A percentile compares a stretch with the other conserved stretches of the same genome.
These are phyloP conservation scores for Cryptus viduatorius DNA, from an alignment of 2,888 invertebrate genomes.

Conservation along the genomic window DNA sequence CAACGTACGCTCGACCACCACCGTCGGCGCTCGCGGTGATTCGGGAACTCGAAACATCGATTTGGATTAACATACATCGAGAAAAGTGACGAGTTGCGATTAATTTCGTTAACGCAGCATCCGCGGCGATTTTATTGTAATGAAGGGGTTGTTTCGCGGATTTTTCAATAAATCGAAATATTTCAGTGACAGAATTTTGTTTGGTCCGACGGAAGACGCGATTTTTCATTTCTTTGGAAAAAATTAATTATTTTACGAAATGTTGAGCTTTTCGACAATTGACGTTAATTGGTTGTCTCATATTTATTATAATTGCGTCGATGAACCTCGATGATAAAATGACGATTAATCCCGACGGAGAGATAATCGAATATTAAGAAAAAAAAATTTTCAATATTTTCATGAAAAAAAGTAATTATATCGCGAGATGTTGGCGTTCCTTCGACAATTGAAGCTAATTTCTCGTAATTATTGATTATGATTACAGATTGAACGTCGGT, in stretches of 20 bases:
- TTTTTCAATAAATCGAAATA: neutral
- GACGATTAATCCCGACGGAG: too few relatives aligned
- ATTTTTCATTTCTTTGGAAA: neutral
- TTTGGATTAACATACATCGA: neutral
- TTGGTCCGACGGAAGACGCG: slow-evolving; percentile 24
- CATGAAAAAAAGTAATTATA: too few relatives aligned
- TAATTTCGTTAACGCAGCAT: neutral
- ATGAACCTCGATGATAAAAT: too few relatives aligned
- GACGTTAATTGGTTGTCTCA: too few relatives aligned
- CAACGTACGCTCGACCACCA: slow-evolving; percentile 8
- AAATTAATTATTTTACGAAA: too few relatives aligned
- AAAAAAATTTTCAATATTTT: too few relatives aligned
- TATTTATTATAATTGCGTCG: too few relatives aligned
- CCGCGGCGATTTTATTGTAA: too few relatives aligned
- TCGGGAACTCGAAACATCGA: neutral
- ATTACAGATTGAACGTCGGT: slow-evolving; percentile 9
- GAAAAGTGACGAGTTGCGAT: neutral
- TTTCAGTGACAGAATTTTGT: slow-evolving; percentile 27
- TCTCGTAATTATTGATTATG: slow-evolving; percentile 41
- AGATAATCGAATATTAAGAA: too few relatives aligned
- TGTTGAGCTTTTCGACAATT: too few relatives aligned
- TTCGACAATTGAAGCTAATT: slow-evolving; percentile 29
- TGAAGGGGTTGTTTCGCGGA: too few relatives aligned
- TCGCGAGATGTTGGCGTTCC: neutral
- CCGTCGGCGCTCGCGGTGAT: neutral